Evolutionary conservation across 2,888 invertebrate genomes (phyloP).

Genomic region (Eupeodes latifasciatus): DNA sequence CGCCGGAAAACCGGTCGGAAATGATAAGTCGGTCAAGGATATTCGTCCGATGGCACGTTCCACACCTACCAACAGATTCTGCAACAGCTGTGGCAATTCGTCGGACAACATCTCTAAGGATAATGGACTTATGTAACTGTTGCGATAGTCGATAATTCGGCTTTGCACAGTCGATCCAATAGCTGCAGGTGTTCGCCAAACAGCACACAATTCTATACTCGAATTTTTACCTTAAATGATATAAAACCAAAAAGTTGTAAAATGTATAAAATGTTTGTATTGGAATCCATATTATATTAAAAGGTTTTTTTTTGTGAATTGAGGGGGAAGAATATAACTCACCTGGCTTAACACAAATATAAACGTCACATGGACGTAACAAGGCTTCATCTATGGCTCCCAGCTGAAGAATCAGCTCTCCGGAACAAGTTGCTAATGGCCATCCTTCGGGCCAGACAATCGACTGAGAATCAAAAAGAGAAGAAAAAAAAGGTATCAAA

Average conservation of each 20-base stretch:
- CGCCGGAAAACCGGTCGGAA: conserved; percentile 86
- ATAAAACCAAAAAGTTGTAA: not conserved
- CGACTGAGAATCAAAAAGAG: conserved; percentile 84
- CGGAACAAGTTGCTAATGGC: conserved; percentile 87
- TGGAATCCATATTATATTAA: no score
- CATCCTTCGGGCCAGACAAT: conserved; percentile 87
- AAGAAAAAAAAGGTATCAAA: conserved; percentile 30
- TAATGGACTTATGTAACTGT: conserved; percentile 81
- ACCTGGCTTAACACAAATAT: conserved; percentile 86
- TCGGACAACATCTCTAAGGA: conserved; percentile 84
- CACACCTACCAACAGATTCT: conserved; percentile 88
- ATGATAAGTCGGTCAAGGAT: conserved; percentile 87
- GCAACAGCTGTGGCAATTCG: conserved; percentile 87
- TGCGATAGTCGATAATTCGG: conserved; percentile 82
- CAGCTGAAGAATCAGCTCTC: conserved; percentile 87
- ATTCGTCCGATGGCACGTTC: conserved; percentile 89
- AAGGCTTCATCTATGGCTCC: conserved; percentile 87
- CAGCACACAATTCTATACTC: conserved; percentile 80
- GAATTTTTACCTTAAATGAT: conserved; percentile 77
- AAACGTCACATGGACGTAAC: conserved; percentile 87
- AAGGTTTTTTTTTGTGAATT: not conserved
- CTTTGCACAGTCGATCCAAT: conserved; percentile 79
- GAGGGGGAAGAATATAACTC: conserved; percentile 36
- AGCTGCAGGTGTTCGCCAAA: conserved; percentile 81
- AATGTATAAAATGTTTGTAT: not conserved